Evolutionary conservation across 2,888 invertebrate species (phyloP).

Genomic region (Eristalinus aeneus): DNA sequence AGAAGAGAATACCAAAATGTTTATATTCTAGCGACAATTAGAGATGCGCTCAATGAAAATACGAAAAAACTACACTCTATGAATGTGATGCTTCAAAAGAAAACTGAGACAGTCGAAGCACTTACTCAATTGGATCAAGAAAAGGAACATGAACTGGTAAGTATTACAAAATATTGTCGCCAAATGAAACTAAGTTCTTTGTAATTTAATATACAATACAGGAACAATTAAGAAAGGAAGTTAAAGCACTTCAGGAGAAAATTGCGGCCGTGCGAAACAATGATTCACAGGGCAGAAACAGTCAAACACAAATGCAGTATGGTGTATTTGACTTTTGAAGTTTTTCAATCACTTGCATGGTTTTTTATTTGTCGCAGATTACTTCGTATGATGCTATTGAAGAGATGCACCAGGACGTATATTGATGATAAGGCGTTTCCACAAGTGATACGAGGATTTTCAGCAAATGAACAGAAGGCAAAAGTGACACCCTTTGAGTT

Average conservation of each 20-base stretch:
- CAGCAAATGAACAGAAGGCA: not conserved
- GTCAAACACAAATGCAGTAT: conserved; percentile 17
- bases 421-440: conserved; percentile 32
- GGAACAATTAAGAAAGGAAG: conserved; percentile 26
- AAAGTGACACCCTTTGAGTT: conserved; percentile 32
- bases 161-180: not conserved
- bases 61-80: conserved; percentile 19
- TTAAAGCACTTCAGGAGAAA: conserved; percentile 16
- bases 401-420: conserved; percentile 32
- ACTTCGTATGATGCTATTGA: conserved; percentile 11
- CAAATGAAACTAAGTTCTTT: not conserved
- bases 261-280: not conserved
- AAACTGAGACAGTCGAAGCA: conserved; percentile 18
- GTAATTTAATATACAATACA: not conserved
- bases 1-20: not conserved
- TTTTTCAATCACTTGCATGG: not conserved
- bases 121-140: conserved; percentile 29
- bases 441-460: conserved; percentile 30
- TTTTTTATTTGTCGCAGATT: conserved; percentile 12
- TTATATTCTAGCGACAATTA: conserved; percentile 29
- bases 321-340: not conserved
- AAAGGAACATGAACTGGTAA: conserved; percentile 35
- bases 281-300: not conserved
- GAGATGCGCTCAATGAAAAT: conserved; percentile 11
- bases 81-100: not conserved